Base-by-base conservation (phyloP, 2,797 vertebrate genomes). In the Sebastes paucispinis region DNA sequence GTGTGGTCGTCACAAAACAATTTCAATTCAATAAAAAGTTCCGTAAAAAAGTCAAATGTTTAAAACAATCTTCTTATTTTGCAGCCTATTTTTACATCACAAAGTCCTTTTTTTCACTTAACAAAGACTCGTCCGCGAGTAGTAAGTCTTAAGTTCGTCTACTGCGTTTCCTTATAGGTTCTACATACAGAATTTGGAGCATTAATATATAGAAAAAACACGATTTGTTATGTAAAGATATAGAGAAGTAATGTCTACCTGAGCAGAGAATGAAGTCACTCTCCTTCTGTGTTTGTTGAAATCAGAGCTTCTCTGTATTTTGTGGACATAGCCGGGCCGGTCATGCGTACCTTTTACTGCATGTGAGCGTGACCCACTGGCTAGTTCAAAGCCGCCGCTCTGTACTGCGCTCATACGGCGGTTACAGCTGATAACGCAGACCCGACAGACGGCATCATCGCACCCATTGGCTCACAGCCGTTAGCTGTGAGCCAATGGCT, bases 81-180 rank as follows among this genome's bases (percentile, higher is more conserved):
- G 5, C 39, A n/a, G n/a, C 5, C 6, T 50, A 6, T 54, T 77
- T 79, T 39, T 27, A 50, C 13, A 65, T 58, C n/a, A n/a, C 6
- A 60, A 59, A 24, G 11, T 36, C 13, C 14, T 14, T 14, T 24
- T 63, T 54, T 24, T 55, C 3, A 39, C 43, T 50, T 64, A 25
- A 24, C 18, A 75, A 71, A 65, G 20, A 50, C 47, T 50, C 8
- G 16, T 47, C 20, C 18, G n/a, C 4, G 2, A n/a, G 50, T 52
- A 52, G 18, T 9, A 52, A 4, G 18, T 20, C 50, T 20, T 1
- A 0, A 54, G 50, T 54, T 22, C 0, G n/a, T 54, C n/a, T 54
- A n/a, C n/a, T 54, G 18, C 7, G 1, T 54, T 54, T 54, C 50
- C 50, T 54, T 54, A 54, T 11, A 54, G 8, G 50, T 54, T 54